Base-by-base conservation (phyloP, 1,140 invertebrate species). In the Microplitis demolitor region DNA sequence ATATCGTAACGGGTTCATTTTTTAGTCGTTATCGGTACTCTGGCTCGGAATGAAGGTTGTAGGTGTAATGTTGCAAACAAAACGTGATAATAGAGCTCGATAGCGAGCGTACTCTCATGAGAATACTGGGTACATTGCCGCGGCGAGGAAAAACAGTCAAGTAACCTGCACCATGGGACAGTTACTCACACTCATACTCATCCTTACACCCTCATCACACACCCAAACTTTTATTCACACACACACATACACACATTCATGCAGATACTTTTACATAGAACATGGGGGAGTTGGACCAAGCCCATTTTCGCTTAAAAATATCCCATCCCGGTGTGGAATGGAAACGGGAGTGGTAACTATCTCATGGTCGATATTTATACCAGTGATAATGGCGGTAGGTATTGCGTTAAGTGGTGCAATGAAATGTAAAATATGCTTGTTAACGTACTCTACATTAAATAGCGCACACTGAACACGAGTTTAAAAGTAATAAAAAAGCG, bases 351-450 rank as follows among this genome's bases (percentile, higher is more conserved):
- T 31, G 11, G 14, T 33, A 4, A 45, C 31, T 35, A 33, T 37
- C 16, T 33, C 67, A 69, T 63, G 74, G 69, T 78, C 76, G 74
- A 81, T 81, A 80, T 82, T 81, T 82, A 82, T 81, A 79, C 71
- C 34, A 74, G 64, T 66, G 64, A 62, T 74, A 75, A 75, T 71
- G 77, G 77, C 73, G 78, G 66, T 67, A 73, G 75, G 76, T 78
- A 82, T 80, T 78, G 78, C 79, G 78, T 84, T 84, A 85, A 86
- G 82, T 83, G 80, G 79, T 75, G 80, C 80, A 80, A 84, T 86
- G 80, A 85, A 85, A 86, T 82, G 83, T 86, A 83, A 84, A 86
- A 84, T 86, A 84, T 84, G 82, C 79, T 82, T 84, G 78, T 84
- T 82, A 84, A 79, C 77, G 73, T 35, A 45, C 39, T 45, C 8